Evolutionary conservation across 2,888 invertebrate species (phyloP), one percentile per base, ranked within the genome.

Genomic region (Parasteatoda lunata): DNA sequence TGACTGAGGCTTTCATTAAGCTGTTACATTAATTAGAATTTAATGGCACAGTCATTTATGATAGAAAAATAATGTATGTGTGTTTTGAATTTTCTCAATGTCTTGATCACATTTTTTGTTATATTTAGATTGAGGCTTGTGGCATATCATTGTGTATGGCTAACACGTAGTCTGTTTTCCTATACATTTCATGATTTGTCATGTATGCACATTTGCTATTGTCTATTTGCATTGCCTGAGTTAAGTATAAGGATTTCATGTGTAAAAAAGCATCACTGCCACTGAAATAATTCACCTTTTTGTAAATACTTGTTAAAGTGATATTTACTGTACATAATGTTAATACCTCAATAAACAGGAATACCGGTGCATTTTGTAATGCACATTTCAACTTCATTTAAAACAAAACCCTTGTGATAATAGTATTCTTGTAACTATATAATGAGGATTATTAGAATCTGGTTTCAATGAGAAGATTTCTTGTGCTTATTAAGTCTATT

Each of bases 271-370:
- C 51, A 54, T 76, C 84, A 85, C 84, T 85, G 84, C 84, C 84
- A 84, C 69, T 59, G 64, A 65, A 73, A 68, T 54, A 72, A 79
- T 59, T 65, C 72, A 72, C 66, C 30, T 72, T 68, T 85, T 78
- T 79, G 76, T 76, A 85, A 65, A 76, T 79, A 69, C 64, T 79
- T 81, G 68, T 77, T 84, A 68, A 68, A 84, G 59, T 75, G 69
- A 75, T 75, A 78, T 70, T 47, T 77, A n/a, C 52, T 85, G 84
- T 85, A 85, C 49, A 85, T 85, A 80, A 71, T 85, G 84, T 85
- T 75, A 72, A 85, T 79, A 84, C 65, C 65, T 72, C 72, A 77
- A 72, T 73, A 52, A 45, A 15, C 71, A 77, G 70, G 51, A 65
- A 54, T 70, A 77, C 15, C 69, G 47, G 48, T 65, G 76, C 49